Evolutionary conservation across 1,140 invertebrate genomes (phyloP), one percentile per base, ranked within the genome.

Genomic region (Camponotus floridanus): DNA sequence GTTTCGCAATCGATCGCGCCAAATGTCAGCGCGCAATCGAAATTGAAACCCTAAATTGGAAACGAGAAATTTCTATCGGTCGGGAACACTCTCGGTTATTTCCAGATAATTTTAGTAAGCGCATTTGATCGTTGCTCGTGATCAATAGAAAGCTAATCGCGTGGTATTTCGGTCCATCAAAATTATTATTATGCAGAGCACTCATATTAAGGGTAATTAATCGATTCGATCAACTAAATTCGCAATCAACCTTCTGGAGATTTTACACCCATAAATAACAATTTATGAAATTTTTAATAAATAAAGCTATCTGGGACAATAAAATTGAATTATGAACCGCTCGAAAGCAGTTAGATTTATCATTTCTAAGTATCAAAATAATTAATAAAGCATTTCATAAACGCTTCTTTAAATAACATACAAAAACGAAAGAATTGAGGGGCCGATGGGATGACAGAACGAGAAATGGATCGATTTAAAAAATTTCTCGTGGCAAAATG

Each of bases 171-270:
- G 9, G 4, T 42, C n/a, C 36, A 42, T 67, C 8, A 45, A 31
- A 1, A 48, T 65, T 13, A 18, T 48, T 64, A 21, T 48, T 64
- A 21, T 79, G 9, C 42, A 64, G 3, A 4, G 31, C 7, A 13
- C 42, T 64, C 13, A 9, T 61, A 79, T 51, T 39, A 51, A 51
- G 18, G 45, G 8, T 33, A 45, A 67, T 79, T 67, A 79, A 51
- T 9, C 36, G 36, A 76, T 9, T 26, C 36, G 57, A 42, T 71
- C 42, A 26, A 13, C 11, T 7, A 33, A 26, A 0, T 2, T 78
- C 4, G 7, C 48, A 65, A 48, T 42, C 15, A 21, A 42, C 15
- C 42, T 62, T 76, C 21, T 76, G 8, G 33, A 61, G 15, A 61
- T 61, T 76, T 26, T 39, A 39, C 31, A 26, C 5, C n/a, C 45